These are phyloP conservation scores for Macrotus californicus DNA, from an alignment of 2,113 vertebrate genomes.

Conservation along the genomic window DNA sequence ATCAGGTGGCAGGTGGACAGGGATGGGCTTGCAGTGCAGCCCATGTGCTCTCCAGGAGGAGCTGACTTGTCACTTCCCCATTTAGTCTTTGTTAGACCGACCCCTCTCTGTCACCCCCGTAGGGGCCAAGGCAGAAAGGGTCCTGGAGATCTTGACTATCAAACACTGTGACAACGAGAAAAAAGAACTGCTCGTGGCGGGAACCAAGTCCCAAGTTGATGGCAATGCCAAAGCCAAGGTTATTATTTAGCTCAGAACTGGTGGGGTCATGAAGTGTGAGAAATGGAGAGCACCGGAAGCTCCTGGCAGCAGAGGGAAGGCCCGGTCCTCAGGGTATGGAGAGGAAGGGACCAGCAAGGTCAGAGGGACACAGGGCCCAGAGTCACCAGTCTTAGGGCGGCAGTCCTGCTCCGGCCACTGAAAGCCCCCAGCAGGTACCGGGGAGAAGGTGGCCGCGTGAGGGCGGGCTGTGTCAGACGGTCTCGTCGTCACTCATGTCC, in stretches of 20 bases:
- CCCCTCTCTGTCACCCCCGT: not conserved
- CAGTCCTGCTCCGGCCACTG: not conserved
- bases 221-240: conserved; percentile 2
- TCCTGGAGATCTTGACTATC: not conserved
- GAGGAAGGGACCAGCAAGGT: not conserved
- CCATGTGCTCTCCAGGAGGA: not conserved
- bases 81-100: not conserved
- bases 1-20: not conserved
- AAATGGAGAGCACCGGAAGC: not conserved
- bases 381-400: not conserved
- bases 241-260: conserved; percentile 54
- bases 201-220: not conserved
- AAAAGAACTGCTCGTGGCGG: not conserved
- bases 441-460: not conserved
- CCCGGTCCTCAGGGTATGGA: not conserved
- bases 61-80: not conserved
- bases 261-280: not conserved
- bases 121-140: not conserved
- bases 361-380: not conserved
- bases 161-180: not conserved
- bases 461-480: conserved; percentile 80
- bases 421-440: not conserved
- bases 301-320: not conserved
- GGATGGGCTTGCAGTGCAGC: not conserved
- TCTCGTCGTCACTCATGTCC: conserved; percentile 99